phyloP scores from a whole-genome alignment of 1,140 invertebrate genomes.

The Drosophila auraria region DNA sequence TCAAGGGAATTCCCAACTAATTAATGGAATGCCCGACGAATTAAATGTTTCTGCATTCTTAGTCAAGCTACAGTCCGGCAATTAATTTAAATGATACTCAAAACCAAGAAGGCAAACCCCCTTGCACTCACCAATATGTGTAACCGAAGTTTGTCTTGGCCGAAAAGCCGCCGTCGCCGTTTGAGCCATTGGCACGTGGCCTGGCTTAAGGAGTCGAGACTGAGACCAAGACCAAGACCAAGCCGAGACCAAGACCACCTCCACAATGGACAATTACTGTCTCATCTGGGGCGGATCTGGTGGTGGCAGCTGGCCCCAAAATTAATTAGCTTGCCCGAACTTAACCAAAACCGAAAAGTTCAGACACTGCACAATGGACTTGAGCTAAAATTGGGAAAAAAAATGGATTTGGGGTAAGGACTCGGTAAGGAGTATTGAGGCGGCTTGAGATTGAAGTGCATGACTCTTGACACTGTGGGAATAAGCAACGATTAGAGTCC shows the following conservation, averaged over 20 bases:
- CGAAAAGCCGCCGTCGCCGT: conserved; percentile 25
- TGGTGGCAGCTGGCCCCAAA: conserved; percentile 55
- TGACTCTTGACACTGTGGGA: conserved; percentile 46
- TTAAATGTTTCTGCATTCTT: conserved; percentile 33
- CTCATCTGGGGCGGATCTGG: conserved; percentile 47
- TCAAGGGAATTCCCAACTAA: conserved; percentile 8
- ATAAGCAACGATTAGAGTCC: conserved; percentile 26
- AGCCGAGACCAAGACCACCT: neutral
- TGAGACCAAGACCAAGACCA: conserved; percentile 1
- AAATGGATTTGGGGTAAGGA: conserved; percentile 10
- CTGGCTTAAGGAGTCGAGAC: conserved; percentile 15
- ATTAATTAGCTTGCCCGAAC: conserved; percentile 63
- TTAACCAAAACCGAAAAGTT: conserved; percentile 46
- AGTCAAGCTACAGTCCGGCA: conserved; percentile 9
- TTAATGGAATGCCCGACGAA: conserved; percentile 20
- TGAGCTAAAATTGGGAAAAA: neutral
- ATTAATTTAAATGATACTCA: conserved; percentile 56
- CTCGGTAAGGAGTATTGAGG: neutral
- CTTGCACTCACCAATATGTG: conserved; percentile 6
- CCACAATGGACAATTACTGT: conserved; percentile 63
- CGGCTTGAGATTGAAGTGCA: conserved; percentile 14
- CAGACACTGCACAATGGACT: conserved; percentile 41
- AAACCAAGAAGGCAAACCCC: conserved; percentile 12
- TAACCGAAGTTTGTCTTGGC: conserved; percentile 22
- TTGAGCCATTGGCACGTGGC: conserved; percentile 32